Evolutionary conservation across 2,797 vertebrate genomes (phyloP).

Genomic region (Enoplosus armatus): DNA sequence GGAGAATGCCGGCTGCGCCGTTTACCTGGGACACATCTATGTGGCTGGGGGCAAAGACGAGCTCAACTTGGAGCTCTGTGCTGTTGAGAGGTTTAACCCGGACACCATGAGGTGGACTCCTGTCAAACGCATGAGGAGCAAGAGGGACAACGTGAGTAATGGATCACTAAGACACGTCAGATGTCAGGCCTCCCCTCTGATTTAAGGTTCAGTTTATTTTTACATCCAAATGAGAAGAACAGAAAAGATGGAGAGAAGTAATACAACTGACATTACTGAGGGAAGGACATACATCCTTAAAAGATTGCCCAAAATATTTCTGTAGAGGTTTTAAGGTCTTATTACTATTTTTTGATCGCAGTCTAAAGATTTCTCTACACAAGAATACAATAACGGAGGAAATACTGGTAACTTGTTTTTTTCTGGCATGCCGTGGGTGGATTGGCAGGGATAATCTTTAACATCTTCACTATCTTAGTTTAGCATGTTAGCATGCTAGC

Average conservation of each 20-base stretch:
- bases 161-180: not conserved
- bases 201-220: constrained; percentile 5
- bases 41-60: constrained; percentile 75
- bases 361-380: not conserved
- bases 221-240: not conserved
- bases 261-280: not conserved
- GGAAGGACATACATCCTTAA: not conserved
- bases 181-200: not conserved
- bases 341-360: not conserved
- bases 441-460: not conserved
- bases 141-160: constrained; percentile 71
- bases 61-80: constrained; percentile 67
- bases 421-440: not conserved
- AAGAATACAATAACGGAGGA: not conserved
- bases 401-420: not conserved
- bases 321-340: not conserved
- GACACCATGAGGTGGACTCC: constrained; percentile 62
- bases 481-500: not conserved
- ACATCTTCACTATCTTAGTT: not conserved
- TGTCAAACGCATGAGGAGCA: constrained; percentile 69
- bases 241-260: not conserved
- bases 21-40: constrained; percentile 72
- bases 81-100: constrained; percentile 69
- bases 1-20: constrained; percentile 74
- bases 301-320: not conserved